phyloP scores from a whole-genome alignment of 1,140 invertebrate species.

The Chironomus tepperi region DNA sequence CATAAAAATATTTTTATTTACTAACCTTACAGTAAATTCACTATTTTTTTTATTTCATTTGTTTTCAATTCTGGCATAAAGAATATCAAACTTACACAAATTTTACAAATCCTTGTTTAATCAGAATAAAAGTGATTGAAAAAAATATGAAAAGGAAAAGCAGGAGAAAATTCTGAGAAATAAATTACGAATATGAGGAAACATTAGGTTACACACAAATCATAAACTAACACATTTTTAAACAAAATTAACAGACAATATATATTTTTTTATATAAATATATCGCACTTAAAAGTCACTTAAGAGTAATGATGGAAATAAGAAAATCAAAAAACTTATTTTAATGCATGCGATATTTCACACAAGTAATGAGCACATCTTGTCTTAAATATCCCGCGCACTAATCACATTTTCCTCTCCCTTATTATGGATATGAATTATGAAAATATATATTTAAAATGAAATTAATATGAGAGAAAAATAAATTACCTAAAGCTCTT shows the following conservation, averaged over 20 bases:
- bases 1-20: too few relatives aligned
- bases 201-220: too few relatives aligned
- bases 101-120: too few relatives aligned
- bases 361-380: slow-evolving; percentile 21
- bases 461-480: background rate
- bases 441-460: background rate
- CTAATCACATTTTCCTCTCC: background rate
- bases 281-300: slow-evolving; percentile 16
- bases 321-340: slow-evolving; percentile 4
- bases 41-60: too few relatives aligned
- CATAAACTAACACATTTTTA: background rate
- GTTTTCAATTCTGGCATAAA: too few relatives aligned
- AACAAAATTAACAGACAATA: background rate
- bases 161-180: too few relatives aligned
- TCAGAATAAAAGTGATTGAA: too few relatives aligned
- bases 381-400: slow-evolving; percentile 19
- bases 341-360: slow-evolving; percentile 17
- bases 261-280: slow-evolving; percentile 7
- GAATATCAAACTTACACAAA: too few relatives aligned
- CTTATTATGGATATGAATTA: background rate
- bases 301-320: background rate
- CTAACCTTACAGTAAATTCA: too few relatives aligned
- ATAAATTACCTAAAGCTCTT: background rate
- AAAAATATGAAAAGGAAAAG: too few relatives aligned
- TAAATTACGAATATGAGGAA: too few relatives aligned